phyloP scores from a whole-genome alignment of 2,797 vertebrate species.

The Gymnopithys bicolor region DNA sequence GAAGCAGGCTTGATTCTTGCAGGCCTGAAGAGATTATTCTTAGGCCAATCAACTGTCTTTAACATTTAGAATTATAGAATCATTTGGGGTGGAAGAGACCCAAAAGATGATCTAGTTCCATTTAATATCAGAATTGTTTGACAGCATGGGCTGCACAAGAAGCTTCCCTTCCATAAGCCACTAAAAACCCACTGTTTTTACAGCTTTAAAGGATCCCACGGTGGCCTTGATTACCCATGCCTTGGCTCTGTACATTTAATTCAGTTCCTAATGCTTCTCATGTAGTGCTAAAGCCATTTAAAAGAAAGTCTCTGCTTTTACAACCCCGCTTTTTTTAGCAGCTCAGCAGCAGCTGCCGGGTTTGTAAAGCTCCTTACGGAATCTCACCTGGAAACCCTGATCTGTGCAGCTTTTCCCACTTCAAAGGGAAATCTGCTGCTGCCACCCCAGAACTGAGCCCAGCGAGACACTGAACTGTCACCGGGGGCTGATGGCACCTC shows the following conservation, averaged over 20 bases:
- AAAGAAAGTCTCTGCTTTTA: constrained; percentile 32
- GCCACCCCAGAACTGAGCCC: background rate
- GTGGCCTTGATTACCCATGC: background rate
- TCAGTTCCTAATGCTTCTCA: background rate
- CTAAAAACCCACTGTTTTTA: background rate
- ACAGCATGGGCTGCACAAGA: background rate
- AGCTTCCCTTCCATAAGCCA: background rate
- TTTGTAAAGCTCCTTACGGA: background rate
- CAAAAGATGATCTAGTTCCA: background rate
- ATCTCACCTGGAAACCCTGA: constrained; percentile 17
- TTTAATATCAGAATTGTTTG: background rate
- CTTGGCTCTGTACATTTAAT: constrained; percentile 20
- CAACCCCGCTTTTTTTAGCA: constrained; percentile 17
- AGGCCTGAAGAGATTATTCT: background rate
- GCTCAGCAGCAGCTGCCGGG: background rate
- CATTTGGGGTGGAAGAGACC: background rate
- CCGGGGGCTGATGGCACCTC: background rate
- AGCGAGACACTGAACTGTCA: rapidly evolving
- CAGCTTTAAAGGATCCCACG: constrained; percentile 1
- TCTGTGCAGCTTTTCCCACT: background rate
- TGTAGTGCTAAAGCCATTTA: background rate
- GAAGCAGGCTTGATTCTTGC: background rate
- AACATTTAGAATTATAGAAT: background rate
- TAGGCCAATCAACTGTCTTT: background rate
- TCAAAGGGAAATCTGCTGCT: background rate